Conservation (phyloP, 2,888 invertebrate species). For the Anagyrus pseudococci region DNA sequence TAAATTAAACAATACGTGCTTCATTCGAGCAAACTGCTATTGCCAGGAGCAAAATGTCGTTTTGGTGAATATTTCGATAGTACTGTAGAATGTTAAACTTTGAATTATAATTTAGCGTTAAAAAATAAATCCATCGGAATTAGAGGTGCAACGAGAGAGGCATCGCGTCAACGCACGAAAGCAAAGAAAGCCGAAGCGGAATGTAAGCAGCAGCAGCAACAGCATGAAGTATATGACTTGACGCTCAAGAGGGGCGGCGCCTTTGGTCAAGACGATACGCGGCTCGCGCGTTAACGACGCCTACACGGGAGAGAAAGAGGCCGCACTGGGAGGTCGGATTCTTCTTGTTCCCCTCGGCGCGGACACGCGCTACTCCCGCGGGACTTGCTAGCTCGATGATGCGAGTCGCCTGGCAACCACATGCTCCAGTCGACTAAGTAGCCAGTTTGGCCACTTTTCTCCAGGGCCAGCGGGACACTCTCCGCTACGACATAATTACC, state of each 20-base stretch:
- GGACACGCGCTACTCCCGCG: background rate
- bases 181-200: too few species aligned
- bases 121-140: background rate
- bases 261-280: conserved; percentile 60
- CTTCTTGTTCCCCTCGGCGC: too few species aligned
- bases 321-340: background rate
- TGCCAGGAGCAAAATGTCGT: too few species aligned
- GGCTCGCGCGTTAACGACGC: conserved; percentile 31
- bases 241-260: conserved; percentile 47
- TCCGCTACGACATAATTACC: too few species aligned
- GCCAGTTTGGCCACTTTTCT: too few species aligned
- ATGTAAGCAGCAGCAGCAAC: conserved; percentile 9
- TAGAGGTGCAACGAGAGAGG: background rate
- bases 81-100: background rate
- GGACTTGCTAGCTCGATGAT: background rate
- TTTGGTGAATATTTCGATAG: too few species aligned
- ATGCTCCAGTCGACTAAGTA: background rate
- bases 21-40: too few species aligned
- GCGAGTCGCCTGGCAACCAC: background rate
- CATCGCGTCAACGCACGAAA: background rate
- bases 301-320: background rate
- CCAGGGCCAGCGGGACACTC: too few species aligned
- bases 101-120: background rate
- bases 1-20: too few species aligned
- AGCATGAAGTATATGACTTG: conserved; percentile 14